A percentile compares a stretch with the other conserved stretches of the same genome.
phyloP scores from a whole-genome alignment of 2,797 vertebrate genomes.

The Euphonia xanthogaster region DNA sequence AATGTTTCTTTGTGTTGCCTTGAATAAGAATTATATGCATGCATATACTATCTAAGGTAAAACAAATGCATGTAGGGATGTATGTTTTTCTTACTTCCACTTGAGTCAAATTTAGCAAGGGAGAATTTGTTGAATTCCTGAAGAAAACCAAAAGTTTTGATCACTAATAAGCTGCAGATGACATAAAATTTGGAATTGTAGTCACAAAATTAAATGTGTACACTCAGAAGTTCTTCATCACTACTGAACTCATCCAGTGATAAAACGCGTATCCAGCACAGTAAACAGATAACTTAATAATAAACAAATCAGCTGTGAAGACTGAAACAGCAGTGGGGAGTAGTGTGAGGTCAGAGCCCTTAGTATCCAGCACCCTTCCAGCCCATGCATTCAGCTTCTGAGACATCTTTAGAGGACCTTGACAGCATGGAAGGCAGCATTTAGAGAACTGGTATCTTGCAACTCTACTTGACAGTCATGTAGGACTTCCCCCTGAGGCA shows the following conservation, averaged over 20 bases:
- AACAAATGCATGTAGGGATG: background rate
- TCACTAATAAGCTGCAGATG: background rate
- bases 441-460: background rate
- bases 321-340: background rate
- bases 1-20: background rate
- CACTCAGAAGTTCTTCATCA: background rate
- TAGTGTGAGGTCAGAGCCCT: background rate
- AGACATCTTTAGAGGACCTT: background rate
- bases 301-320: background rate
- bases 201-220: background rate
- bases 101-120: background rate
- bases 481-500: background rate
- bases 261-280: background rate
- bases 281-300: background rate
- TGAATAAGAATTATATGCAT: background rate
- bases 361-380: background rate
- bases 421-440: background rate
- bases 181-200: background rate
- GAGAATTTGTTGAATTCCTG: background rate
- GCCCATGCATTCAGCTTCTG: background rate
- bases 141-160: background rate
- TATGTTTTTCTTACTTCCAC: conserved; percentile 5
- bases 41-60: background rate
- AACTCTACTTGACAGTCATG: background rate
- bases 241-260: background rate